phyloP scores from a whole-genome alignment of 2,888 invertebrate species.

The Craniophora ligustri region DNA sequence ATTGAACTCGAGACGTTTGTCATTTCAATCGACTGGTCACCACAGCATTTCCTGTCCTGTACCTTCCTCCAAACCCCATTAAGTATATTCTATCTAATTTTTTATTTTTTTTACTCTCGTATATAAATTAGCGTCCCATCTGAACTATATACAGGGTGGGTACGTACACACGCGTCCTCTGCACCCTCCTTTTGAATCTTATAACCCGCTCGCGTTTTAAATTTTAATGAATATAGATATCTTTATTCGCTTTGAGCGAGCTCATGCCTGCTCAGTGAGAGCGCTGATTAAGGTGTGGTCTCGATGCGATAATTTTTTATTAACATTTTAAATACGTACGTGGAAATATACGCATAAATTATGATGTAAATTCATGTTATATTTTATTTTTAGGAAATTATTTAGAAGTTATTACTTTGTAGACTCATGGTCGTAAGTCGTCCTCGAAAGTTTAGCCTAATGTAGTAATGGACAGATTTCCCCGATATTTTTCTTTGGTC shows the following conservation, averaged over 20 bases:
- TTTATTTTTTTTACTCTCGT: slow-evolving; percentile 19
- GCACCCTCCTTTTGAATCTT: slow-evolving; percentile 78
- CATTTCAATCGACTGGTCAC: too few relatives aligned
- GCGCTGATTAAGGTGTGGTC: slow-evolving; percentile 60
- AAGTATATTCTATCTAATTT: neutral
- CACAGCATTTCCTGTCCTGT: too few relatives aligned
- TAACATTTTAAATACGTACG: neutral
- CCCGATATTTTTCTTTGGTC: too few relatives aligned
- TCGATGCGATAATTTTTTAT: slow-evolving; percentile 32
- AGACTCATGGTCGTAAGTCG: too few relatives aligned
- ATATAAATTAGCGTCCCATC: slow-evolving; percentile 50
- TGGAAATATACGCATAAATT: too few relatives aligned
- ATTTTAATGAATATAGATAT: slow-evolving; percentile 87
- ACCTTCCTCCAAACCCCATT: too few relatives aligned
- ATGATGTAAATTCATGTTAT: too few relatives aligned
- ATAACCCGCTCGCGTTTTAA: slow-evolving; percentile 83
- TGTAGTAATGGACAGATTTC: too few relatives aligned
- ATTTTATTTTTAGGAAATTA: too few relatives aligned
- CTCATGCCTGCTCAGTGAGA: slow-evolving; percentile 60
- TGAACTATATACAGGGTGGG: slow-evolving; percentile 38
- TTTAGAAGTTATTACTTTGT: too few relatives aligned
- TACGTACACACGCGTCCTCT: slow-evolving; percentile 42
- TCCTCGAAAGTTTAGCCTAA: too few relatives aligned
- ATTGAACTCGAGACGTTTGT: too few relatives aligned
- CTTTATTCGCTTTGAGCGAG: slow-evolving; percentile 82